phyloP scores from a whole-genome alignment of 2,888 invertebrate species.

The Lacanobia oleracea region DNA sequence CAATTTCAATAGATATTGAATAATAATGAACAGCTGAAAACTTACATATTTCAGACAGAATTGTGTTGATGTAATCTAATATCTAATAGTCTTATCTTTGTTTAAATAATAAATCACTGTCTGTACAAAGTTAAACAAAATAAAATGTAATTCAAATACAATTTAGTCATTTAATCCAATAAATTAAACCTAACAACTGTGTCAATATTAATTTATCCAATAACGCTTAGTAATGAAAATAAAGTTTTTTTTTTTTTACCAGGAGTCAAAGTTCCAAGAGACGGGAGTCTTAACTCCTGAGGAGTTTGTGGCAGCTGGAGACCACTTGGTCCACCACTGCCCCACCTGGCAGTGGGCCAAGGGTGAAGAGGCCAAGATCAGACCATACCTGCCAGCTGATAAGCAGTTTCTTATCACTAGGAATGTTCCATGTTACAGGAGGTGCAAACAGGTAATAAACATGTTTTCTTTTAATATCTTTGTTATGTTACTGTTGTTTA shows the following conservation, averaged over 20 bases:
- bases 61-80: conserved; percentile 2
- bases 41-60: not conserved
- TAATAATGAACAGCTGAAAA: conserved; percentile 10
- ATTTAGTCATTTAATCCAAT: conserved; percentile 8
- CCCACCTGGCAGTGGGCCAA: conserved; percentile 99
- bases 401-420: conserved; percentile 99
- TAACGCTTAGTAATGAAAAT: not conserved
- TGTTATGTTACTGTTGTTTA: not conserved
- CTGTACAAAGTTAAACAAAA: conserved; percentile 12
- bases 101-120: conserved; percentile 15
- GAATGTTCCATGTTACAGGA: conserved; percentile 98
- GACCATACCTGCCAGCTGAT: conserved; percentile 97
- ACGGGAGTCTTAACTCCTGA: conserved; percentile 99
- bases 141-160: conserved; percentile 16
- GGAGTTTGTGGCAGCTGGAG: conserved; percentile 99
- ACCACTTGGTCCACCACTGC: conserved; percentile 99
- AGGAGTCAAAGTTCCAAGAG: conserved; percentile 99
- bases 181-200: not conserved
- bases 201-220: not conserved
- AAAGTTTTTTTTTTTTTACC: not conserved
- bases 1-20: conserved; percentile 7
- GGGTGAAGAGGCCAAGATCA: conserved; percentile 97
- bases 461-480: not conserved
- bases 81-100: conserved; percentile 16
- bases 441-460: conserved; percentile 95